Percentiles rank a stretch among this genome's conserved stretches.
Conservation (phyloP, 2,113 vertebrate species). For the Esox niger region DNA sequence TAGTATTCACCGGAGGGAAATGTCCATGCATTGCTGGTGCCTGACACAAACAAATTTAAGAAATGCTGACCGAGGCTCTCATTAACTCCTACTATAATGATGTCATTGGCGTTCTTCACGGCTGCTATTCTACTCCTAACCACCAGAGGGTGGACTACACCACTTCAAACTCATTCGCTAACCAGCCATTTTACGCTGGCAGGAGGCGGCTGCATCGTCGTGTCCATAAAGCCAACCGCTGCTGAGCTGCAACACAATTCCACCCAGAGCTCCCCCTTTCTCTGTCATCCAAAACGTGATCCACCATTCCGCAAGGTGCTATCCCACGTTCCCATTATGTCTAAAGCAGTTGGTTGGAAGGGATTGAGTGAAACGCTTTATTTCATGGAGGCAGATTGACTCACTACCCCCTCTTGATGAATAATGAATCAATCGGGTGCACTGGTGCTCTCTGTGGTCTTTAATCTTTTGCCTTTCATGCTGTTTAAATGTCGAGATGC, state of each 20-base stretch:
- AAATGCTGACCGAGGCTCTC: too few species aligned
- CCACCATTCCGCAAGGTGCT: neutral
- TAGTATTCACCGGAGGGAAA: too few species aligned
- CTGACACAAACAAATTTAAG: too few species aligned
- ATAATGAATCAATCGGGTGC: conserved; percentile 54
- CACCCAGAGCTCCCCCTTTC: conserved; percentile 8
- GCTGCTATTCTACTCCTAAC: neutral
- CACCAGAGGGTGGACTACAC: conserved; percentile 62
- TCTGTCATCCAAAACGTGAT: neutral
- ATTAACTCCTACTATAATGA: too few species aligned
- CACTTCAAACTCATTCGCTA: conserved; percentile 5
- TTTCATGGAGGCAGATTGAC: conserved; percentile 14
- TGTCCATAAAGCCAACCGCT: conserved; percentile 4
- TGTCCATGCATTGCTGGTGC: too few species aligned
- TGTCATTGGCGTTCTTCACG: too few species aligned
- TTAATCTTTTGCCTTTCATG: conserved; percentile 49
- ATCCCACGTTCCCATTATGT: too few species aligned
- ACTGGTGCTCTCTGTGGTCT: conserved; percentile 29
- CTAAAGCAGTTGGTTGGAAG: neutral
- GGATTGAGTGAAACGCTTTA: conserved; percentile 2
- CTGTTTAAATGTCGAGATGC: conserved; percentile 40
- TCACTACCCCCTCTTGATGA: conserved; percentile 41
- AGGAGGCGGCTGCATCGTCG: conserved; percentile 42
- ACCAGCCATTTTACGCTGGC: conserved; percentile 33
- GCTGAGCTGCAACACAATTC: conserved; percentile 5